Conservation (phyloP, 2,113 vertebrate genomes). For the Odobenus rosmarus region DNA sequence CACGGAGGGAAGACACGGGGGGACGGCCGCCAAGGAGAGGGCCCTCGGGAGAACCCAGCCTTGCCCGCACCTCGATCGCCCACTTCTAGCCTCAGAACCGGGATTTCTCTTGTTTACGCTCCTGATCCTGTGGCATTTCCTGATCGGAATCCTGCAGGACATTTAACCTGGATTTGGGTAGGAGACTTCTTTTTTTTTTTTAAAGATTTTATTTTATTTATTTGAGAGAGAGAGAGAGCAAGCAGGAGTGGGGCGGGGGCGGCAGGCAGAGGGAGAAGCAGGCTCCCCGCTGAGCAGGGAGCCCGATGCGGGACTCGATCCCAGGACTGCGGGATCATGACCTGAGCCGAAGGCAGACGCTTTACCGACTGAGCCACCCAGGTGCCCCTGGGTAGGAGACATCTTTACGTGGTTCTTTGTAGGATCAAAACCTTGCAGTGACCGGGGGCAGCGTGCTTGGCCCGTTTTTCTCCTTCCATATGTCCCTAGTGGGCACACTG, state of each 20-base stretch:
- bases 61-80: not conserved
- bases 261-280: not conserved
- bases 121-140: not conserved
- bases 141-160: not conserved
- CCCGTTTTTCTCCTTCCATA: not conserved
- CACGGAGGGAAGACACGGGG: not conserved
- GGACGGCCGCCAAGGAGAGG: not conserved
- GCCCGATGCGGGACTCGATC: not conserved
- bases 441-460: not conserved
- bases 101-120: not conserved
- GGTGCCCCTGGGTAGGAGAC: not conserved
- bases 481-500: fast-evolving
- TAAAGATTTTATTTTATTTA: not conserved
- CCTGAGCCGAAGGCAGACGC: not conserved
- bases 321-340: not conserved
- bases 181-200: not conserved
- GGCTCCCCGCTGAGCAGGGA: not conserved
- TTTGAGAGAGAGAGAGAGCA: not conserved
- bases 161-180: not conserved
- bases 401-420: not conserved
- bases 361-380: not conserved
- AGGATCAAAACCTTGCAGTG: not conserved
- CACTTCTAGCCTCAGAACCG: not conserved
- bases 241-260: too few species aligned
- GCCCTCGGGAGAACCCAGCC: not conserved